A percentile compares a stretch with the other conserved stretches of the same genome.
phyloP scores from a whole-genome alignment of 2,888 invertebrate genomes.

The Tenthredo notha region DNA sequence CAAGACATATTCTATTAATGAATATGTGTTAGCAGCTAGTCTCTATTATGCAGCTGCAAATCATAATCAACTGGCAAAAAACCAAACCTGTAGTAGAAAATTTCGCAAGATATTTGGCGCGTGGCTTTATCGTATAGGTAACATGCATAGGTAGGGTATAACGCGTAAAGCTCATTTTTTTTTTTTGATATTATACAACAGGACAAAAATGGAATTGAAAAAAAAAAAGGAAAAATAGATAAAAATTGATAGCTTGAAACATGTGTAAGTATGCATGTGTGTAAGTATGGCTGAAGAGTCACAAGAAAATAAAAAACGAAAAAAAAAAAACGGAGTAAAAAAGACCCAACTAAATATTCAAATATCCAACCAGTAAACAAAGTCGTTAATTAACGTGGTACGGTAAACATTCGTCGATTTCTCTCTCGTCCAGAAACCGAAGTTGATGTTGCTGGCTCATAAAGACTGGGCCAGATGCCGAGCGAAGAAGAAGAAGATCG shows the following conservation, averaged over 20 bases:
- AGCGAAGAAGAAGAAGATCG: constrained; percentile 9
- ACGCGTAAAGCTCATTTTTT: neutral
- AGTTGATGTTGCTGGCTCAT: neutral
- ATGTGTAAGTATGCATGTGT: neutral
- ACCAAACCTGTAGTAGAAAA: neutral
- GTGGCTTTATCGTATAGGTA: neutral
- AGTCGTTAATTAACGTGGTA: constrained; percentile 7
- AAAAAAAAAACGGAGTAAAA: neutral
- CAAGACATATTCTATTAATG: neutral
- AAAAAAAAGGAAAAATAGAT: neutral
- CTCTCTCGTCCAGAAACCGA: neutral
- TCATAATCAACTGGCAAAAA: neutral
- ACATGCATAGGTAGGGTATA: neutral
- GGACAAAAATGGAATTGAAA: neutral
- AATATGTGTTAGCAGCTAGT: neutral
- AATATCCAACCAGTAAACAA: constrained; percentile 2
- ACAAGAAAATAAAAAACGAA: too few relatives aligned
- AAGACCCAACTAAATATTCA: neutral
- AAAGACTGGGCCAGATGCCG: constrained; percentile 37
- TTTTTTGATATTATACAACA: neutral
- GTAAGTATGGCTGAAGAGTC: too few relatives aligned
- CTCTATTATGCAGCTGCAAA: neutral
- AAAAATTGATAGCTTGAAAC: neutral
- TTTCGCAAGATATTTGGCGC: neutral
- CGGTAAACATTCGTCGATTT: constrained; percentile 17